Percentiles rank a stretch among this genome's conserved stretches.
Evolutionary conservation across 1,140 invertebrate genomes (phyloP).

Genomic region (Drosophila bipectinata): DNA sequence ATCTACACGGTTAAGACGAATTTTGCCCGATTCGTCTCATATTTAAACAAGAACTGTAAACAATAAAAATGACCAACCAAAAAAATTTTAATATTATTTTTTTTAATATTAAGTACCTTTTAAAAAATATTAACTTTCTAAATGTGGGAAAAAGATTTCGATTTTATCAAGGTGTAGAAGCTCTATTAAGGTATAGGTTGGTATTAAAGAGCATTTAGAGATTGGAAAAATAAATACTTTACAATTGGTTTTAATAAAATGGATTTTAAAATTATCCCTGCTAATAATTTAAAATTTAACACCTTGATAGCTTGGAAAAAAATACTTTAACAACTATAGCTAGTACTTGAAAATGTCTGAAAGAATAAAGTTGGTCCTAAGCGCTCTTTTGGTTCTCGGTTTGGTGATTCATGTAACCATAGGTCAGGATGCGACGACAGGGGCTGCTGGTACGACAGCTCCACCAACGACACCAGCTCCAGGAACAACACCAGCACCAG

Average conservation of each 20-base stretch:
- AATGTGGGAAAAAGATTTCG: not conserved
- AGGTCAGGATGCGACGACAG: not conserved
- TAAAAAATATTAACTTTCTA: not conserved
- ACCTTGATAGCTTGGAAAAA: not conserved
- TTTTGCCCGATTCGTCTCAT: constrained; percentile 89
- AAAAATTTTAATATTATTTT: too few relatives aligned
- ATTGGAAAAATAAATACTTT: not conserved
- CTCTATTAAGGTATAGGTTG: too few relatives aligned
- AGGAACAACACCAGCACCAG: not conserved
- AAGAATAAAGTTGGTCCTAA: constrained; percentile 1
- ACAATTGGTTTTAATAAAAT: not conserved
- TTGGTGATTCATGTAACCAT: not conserved
- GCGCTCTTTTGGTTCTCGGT: not conserved
- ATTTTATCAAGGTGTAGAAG: too few relatives aligned
- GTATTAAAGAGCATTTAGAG: not conserved
- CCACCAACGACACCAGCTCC: not conserved
- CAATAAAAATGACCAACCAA: constrained; percentile 26
- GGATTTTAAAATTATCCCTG: not conserved
- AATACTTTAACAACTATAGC: not conserved
- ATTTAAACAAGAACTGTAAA: constrained; percentile 84
- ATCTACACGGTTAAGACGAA: constrained; percentile 89
- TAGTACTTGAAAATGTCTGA: constrained; percentile 13
- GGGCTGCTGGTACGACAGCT: not conserved
- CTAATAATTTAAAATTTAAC: not conserved
- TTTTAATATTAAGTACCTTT: too few relatives aligned